Percentiles rank a stretch among this genome's conserved stretches.
These are phyloP conservation scores for Brachynemurus nebulosus DNA, from an alignment of 2,888 invertebrate genomes.

Conservation along the genomic window DNA sequence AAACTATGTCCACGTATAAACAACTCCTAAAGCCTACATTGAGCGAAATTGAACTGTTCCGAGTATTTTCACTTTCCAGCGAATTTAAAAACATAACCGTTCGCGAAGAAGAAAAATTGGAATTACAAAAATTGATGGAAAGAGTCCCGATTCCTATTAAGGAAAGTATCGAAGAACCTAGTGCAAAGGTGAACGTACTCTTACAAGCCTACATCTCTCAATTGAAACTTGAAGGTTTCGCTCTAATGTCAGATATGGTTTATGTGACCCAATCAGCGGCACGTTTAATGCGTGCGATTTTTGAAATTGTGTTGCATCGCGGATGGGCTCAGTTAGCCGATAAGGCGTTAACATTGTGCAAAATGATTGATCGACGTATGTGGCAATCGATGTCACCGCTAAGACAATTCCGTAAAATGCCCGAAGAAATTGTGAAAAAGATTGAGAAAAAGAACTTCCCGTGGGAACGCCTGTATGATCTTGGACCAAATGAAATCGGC, in stretches of 20 bases:
- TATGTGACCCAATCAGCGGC: slow-evolving; percentile 97
- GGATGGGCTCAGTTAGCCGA: slow-evolving; percentile 98
- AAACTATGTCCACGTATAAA: slow-evolving; percentile 94
- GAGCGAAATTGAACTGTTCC: slow-evolving; percentile 92
- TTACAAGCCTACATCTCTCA: slow-evolving; percentile 98
- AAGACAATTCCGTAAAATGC: slow-evolving; percentile 94
- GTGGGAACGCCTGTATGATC: slow-evolving; percentile 87
- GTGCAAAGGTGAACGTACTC: slow-evolving; percentile 91
- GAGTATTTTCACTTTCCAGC: slow-evolving; percentile 95
- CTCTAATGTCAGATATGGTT: slow-evolving; percentile 98
- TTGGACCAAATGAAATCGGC: slow-evolving; percentile 94
- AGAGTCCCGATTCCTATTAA: slow-evolving; percentile 98
- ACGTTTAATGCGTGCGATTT: slow-evolving; percentile 88
- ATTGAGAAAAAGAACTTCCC: slow-evolving; percentile 96
- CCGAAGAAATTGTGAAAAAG: slow-evolving; percentile 91
- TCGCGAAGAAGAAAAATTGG: slow-evolving; percentile 91
- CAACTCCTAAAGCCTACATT: slow-evolving; percentile 91
- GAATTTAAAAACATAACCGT: slow-evolving; percentile 92
- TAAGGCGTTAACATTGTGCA: slow-evolving; percentile 88
- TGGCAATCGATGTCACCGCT: slow-evolving; percentile 99
- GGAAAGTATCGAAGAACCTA: slow-evolving; percentile 95
- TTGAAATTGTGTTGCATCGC: slow-evolving; percentile 80
- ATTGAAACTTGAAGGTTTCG: slow-evolving; percentile 94
- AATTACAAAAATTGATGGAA: slow-evolving; percentile 85
- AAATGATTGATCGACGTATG: slow-evolving; percentile 98